Conservation (phyloP, 1,140 invertebrate genomes). For the Subanguina moxae region DNA sequence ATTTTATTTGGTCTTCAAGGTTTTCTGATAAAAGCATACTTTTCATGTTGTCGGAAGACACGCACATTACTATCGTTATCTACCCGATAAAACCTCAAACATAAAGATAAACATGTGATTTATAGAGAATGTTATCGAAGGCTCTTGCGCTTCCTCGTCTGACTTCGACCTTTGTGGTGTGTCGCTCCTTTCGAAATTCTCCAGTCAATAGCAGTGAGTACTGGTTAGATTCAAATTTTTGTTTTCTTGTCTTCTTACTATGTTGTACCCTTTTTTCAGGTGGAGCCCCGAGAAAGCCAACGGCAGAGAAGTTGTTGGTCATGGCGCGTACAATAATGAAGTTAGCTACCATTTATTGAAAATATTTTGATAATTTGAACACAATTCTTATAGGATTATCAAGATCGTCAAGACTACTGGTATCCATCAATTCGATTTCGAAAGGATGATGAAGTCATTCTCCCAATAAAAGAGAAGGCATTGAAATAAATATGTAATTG, state of each 20-base stretch:
- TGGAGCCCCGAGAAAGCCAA: conserved; percentile 57
- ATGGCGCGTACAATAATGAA: conserved; percentile 47
- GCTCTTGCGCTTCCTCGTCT: conserved; percentile 45
- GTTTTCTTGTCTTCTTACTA: too few species aligned
- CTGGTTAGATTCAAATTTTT: conserved; percentile 37
- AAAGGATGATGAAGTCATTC: conserved; percentile 50
- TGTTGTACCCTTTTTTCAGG: conserved; percentile 8
- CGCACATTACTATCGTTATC: too few species aligned
- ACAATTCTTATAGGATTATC: conserved; percentile 46
- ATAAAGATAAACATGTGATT: background rate
- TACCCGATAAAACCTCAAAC: too few species aligned
- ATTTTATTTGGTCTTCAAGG: too few species aligned
- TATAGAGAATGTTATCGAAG: conserved; percentile 45
- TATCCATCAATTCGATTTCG: conserved; percentile 58
- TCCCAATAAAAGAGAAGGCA: conserved; percentile 45
- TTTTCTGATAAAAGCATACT: too few species aligned
- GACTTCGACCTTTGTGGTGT: conserved; percentile 17
- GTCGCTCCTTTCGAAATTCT: conserved; percentile 41
- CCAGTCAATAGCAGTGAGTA: conserved; percentile 14
- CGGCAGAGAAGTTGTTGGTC: conserved; percentile 54
- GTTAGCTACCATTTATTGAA: conserved; percentile 33
- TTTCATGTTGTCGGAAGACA: too few species aligned
- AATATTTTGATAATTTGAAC: conserved; percentile 9
- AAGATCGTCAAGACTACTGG: conserved; percentile 57
- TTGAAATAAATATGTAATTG: too few species aligned